Percentiles rank a stretch among this genome's conserved stretches.
These are phyloP conservation scores for Clarias laeviceps DNA, from an alignment of 2,797 vertebrate genomes.

Conservation along the genomic window DNA sequence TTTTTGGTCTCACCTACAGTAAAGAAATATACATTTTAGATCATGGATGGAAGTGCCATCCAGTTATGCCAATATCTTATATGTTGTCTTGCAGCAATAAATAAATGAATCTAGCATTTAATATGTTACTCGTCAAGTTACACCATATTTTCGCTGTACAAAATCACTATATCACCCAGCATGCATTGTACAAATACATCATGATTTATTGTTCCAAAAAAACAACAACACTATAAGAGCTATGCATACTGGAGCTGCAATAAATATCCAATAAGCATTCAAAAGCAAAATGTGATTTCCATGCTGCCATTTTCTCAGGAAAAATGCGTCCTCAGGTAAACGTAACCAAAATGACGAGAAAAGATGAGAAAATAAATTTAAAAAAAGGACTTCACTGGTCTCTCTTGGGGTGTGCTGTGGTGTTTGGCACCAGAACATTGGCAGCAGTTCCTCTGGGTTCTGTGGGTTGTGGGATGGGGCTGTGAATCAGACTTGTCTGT, in stretches of 20 bases:
- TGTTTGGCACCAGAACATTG: no score
- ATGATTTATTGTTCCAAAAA: slow-evolving; percentile 3
- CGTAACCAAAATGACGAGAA: no score
- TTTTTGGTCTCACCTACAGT: slow-evolving; percentile 83
- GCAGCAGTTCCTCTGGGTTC: no score
- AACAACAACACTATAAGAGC: not conserved
- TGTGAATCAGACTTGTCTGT: no score
- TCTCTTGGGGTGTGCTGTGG: no score
- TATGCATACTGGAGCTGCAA: not conserved
- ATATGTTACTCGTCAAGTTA: not conserved
- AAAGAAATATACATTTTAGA: not conserved
- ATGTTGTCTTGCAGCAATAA: not conserved
- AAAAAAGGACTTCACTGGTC: no score
- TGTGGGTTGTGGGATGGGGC: no score
- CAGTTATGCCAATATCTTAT: no score
- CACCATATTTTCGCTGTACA: not conserved
- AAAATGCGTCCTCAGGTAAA: no score
- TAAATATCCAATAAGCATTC: not conserved
- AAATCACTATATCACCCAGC: no score
- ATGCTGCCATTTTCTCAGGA: no score
- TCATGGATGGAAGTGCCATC: not conserved
- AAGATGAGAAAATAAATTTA: no score
- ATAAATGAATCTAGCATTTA: not conserved
- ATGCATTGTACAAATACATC: not conserved
- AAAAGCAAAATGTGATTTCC: not conserved